phyloP scores from a whole-genome alignment of 2,113 vertebrate species.

The Chaetorhynchus papuensis region DNA sequence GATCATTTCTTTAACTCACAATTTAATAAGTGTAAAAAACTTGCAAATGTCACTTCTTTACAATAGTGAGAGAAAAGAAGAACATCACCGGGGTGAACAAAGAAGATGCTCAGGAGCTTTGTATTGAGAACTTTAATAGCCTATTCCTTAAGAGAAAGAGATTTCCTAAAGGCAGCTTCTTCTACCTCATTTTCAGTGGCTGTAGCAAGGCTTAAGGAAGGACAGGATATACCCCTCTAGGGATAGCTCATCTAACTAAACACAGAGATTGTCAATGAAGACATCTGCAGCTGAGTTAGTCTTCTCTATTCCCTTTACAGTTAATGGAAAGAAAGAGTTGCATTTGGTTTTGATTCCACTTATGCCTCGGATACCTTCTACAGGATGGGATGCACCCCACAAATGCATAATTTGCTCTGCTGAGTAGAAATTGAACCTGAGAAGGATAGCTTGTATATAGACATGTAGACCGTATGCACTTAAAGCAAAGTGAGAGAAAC shows the following conservation, averaged over 20 bases:
- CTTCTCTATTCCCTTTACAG: not conserved
- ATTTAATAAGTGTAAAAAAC: not conserved
- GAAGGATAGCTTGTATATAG: not conserved
- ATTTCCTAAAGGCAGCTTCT: not conserved
- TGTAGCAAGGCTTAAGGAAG: not conserved
- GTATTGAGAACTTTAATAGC: not conserved
- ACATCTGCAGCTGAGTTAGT: not conserved
- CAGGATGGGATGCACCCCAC: not conserved
- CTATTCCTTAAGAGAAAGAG: not conserved
- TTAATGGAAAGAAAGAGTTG: not conserved
- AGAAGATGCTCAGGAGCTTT: not conserved
- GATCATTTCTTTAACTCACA: not conserved
- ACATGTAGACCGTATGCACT: not conserved
- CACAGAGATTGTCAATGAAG: not conserved
- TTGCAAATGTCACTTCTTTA: not conserved
- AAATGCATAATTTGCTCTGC: not conserved
- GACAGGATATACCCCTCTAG: not conserved
- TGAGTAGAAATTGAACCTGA: not conserved
- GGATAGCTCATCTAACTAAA: not conserved
- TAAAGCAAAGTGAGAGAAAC: not conserved
- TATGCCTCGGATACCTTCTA: not conserved
- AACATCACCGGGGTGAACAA: not conserved
- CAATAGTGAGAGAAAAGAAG: not conserved
- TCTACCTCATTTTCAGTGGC: not conserved
- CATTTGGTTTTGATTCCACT: not conserved